These are phyloP conservation scores for Gryllus longicercus DNA, from an alignment of 2,888 invertebrate genomes.

Conservation along the genomic window DNA sequence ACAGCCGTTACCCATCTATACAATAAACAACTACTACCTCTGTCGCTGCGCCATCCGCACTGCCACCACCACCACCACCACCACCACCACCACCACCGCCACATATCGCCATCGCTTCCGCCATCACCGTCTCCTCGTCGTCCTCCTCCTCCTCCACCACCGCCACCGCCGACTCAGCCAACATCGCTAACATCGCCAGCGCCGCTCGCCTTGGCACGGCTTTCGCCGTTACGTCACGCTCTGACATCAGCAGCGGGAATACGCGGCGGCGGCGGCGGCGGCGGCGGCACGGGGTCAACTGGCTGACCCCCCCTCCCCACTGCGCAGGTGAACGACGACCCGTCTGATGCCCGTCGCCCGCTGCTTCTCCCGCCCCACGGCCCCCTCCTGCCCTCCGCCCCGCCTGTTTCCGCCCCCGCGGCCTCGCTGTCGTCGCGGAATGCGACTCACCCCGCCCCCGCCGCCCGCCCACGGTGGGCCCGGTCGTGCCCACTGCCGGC, in stretches of 20 bases:
- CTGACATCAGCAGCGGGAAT: background rate
- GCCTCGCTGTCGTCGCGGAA: background rate
- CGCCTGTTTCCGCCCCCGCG: background rate
- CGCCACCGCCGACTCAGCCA: background rate
- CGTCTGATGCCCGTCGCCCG: background rate
- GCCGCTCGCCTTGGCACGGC: background rate
- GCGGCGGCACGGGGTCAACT: background rate
- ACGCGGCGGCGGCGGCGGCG: background rate
- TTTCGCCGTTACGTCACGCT: conserved; percentile 7
- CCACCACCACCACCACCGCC: background rate
- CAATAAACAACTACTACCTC: too few species aligned
- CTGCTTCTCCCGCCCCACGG: background rate
- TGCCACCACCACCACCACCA: background rate
- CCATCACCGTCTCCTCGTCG: background rate
- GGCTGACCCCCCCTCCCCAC: background rate
- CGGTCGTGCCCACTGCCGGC: background rate
- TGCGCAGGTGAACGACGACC: background rate
- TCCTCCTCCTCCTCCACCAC: background rate
- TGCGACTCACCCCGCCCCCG: background rate
- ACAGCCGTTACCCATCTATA: too few species aligned
- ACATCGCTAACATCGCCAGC: background rate
- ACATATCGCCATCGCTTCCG: too few species aligned
- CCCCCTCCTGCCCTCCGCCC: background rate
- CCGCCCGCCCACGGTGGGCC: background rate
- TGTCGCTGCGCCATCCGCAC: too few species aligned